Evolutionary conservation across 2,888 invertebrate genomes (phyloP), one percentile per base, ranked within the genome.

Genomic region (Bhutanitis thaidina): DNA sequence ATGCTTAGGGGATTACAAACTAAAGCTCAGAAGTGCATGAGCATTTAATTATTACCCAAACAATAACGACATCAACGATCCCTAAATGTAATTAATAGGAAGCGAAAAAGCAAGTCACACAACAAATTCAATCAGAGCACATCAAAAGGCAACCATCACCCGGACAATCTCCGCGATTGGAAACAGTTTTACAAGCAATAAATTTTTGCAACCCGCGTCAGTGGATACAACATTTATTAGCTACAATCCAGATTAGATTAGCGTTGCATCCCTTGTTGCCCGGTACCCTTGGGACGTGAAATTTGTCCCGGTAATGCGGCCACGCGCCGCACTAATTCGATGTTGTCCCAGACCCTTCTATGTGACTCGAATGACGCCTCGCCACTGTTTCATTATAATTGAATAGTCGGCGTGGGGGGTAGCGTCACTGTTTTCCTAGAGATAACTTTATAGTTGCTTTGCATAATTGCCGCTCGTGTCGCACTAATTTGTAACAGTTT

Each of bases 181-280:
- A 86, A 87, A 88, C 86, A 89, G 87, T 88, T 89, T 88, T 88
- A 86, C 87, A 87, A 87, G 88, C 88, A 74, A 89, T 88, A 89
- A 88, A 89, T 87, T 86, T 70, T 74, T 78, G 76, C 78, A 74
- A 74, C 77, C 77, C 73, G 77, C 74, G 80, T 78, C 79, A 71
- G 73, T 73, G 77, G 77, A 67, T 85, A 80, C 79, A 82, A 88
- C 87, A 89, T 89, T 89, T 89, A 89, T 89, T 88, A 88, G 85
- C 81, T 87, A 75, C 86, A 84, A 84, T 83, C 83, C 80, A 77
- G 87, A 89, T 89, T 88, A 88, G 88, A 88, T 89, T 86, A 87
- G 84, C 75, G 78, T 82, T 87, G 87, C 87, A 87, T 86, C 87
- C 79, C 80, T 69, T 56, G 61, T 59, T 13, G 64, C 64, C 63